These are phyloP conservation scores for Cataglyphis altisquamis DNA, from an alignment of 2,888 invertebrate species.

Conservation along the genomic window DNA sequence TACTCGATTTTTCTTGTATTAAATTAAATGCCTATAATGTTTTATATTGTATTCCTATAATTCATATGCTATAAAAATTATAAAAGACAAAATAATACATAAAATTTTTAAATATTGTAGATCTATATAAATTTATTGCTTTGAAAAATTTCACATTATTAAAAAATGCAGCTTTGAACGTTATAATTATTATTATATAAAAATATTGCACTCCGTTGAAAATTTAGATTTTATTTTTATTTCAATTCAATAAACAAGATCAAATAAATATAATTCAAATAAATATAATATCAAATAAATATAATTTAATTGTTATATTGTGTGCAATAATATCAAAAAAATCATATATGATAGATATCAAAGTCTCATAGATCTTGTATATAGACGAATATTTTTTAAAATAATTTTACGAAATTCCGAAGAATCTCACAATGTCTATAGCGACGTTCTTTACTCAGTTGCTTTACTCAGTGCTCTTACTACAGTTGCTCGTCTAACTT, in stretches of 20 bases:
- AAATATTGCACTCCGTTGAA: not conserved
- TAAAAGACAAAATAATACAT: not conserved
- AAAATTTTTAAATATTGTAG: not conserved
- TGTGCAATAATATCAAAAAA: not conserved
- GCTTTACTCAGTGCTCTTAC: no score
- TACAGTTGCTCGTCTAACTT: not conserved
- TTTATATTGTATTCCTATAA: not conserved
- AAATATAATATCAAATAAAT: not conserved
- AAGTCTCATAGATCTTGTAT: not conserved
- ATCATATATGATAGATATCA: slow-evolving; percentile 1
- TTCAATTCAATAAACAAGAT: not conserved
- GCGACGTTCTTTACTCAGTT: not conserved
- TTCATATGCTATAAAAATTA: not conserved
- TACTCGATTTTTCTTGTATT: not conserved
- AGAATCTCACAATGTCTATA: slow-evolving; percentile 10
- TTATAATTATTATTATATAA: not conserved
- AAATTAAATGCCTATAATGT: not conserved
- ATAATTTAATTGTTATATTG: not conserved
- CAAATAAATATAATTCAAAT: not conserved
- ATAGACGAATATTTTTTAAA: not conserved
- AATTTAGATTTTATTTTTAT: not conserved
- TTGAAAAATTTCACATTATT: not conserved
- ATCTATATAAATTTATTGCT: not conserved
- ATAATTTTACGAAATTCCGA: not conserved
- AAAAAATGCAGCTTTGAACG: not conserved